A percentile compares a stretch with the other conserved stretches of the same genome.
Conservation (phyloP, 2,888 invertebrate species). For the Lottia scabra region DNA sequence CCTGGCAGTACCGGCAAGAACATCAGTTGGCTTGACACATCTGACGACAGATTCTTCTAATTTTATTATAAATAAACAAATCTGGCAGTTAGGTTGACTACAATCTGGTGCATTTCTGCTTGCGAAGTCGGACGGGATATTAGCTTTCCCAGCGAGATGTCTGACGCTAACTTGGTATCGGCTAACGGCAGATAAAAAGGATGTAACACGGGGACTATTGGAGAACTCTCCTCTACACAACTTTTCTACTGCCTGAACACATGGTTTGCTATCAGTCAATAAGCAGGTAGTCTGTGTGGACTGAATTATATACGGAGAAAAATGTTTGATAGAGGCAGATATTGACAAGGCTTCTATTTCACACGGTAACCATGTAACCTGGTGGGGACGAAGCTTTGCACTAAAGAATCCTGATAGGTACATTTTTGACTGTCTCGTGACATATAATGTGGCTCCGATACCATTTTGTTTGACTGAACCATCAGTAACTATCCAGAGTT, state of each 20-base stretch:
- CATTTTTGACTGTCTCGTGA: neutral
- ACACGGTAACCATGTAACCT: slow-evolving; percentile 9
- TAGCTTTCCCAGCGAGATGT: slow-evolving; percentile 21
- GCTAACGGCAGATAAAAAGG: slow-evolving; percentile 29
- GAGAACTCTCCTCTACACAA: slow-evolving; percentile 34
- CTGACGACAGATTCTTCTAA: no score
- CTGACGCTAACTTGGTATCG: slow-evolving; percentile 21
- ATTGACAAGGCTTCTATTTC: slow-evolving; percentile 22
- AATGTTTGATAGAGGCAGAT: no score
- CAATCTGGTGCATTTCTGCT: slow-evolving; percentile 32
- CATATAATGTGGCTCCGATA: neutral
- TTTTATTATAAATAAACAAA: no score
- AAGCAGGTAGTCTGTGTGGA: slow-evolving; percentile 29
- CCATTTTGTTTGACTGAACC: no score
- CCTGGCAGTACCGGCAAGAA: neutral
- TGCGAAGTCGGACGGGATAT: slow-evolving; percentile 27
- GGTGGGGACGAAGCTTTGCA: slow-evolving; percentile 6
- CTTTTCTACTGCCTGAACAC: slow-evolving; percentile 28
- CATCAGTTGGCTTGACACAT: no score
- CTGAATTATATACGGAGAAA: slow-evolving; percentile 41
- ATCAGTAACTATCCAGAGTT: neutral
- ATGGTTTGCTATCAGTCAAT: slow-evolving; percentile 34
- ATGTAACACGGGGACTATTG: slow-evolving; percentile 24
- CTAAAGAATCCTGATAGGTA: slow-evolving; percentile 12
- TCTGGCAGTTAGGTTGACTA: no score